Conservation (phyloP, 2,797 vertebrate genomes). For the Carcharodon carcharias region DNA sequence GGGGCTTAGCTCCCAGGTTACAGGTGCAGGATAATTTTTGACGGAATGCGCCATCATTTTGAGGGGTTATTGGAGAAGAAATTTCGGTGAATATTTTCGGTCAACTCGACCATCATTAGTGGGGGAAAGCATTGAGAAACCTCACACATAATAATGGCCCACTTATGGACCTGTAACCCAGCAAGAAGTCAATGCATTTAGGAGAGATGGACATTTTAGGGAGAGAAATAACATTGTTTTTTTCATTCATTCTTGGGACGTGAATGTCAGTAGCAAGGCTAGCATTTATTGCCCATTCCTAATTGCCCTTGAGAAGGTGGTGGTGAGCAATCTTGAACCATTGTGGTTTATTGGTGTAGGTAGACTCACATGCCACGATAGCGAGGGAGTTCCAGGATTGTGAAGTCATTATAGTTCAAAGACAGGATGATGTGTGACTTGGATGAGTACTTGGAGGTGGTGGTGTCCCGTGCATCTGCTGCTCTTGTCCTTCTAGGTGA, state of each 20-base stretch:
- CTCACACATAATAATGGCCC: neutral
- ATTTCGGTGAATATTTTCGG: neutral
- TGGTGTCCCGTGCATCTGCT: neutral
- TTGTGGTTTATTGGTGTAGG: no score
- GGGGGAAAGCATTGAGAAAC: neutral
- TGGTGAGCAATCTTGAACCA: neutral
- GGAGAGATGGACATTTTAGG: neutral
- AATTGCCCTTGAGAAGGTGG: neutral
- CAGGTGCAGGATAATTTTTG: neutral
- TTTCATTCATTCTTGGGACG: neutral
- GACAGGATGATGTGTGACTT: neutral
- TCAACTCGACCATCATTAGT: no score
- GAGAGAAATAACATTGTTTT: neutral
- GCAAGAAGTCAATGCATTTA: neutral
- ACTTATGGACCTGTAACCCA: neutral
- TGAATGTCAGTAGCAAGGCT: neutral
- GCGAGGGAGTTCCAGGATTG: neutral
- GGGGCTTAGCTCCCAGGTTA: neutral
- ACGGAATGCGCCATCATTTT: neutral
- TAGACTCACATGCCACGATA: no score
- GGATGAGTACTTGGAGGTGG: no score
- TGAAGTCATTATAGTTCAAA: neutral
- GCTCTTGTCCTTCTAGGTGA: neutral
- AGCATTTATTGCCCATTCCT: neutral
- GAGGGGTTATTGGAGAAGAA: neutral